These are phyloP conservation scores for Nothura maculosa DNA, from an alignment of 2,797 vertebrate species.

Conservation along the genomic window DNA sequence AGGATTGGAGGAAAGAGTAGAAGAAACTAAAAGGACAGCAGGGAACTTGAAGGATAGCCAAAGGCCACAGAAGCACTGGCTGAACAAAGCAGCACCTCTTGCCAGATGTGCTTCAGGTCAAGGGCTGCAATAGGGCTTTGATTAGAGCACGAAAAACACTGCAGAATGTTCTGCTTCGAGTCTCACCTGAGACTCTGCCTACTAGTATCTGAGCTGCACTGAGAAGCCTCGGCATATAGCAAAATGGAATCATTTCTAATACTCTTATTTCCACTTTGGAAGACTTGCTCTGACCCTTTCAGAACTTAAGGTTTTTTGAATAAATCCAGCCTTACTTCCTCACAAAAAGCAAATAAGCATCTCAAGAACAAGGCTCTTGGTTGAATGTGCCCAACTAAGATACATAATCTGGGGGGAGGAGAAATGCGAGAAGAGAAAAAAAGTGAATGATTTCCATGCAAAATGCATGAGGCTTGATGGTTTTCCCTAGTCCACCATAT, in stretches of 20 bases:
- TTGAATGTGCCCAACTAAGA: neutral
- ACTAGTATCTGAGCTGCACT: neutral
- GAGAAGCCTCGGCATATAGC: neutral
- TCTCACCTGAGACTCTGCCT: neutral
- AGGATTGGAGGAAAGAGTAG: neutral
- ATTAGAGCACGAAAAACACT: neutral
- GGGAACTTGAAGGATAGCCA: neutral
- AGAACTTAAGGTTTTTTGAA: neutral
- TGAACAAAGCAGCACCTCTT: neutral
- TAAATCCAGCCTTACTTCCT: neutral
- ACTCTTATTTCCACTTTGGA: neutral
- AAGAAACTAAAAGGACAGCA: neutral
- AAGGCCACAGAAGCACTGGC: rapidly evolving
- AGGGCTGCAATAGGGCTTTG: neutral
- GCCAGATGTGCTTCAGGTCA: rapidly evolving
- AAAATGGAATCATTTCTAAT: neutral
- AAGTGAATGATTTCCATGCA: neutral
- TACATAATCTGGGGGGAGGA: neutral
- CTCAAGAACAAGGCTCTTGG: neutral
- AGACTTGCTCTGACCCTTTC: neutral
- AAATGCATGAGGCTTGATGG: conserved; percentile 54
- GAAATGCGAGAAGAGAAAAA: neutral
- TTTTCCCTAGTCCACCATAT: conserved; percentile 40
- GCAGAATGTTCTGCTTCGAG: neutral
- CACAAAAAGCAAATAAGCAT: conserved; percentile 14